phyloP scores from a whole-genome alignment of 1,140 invertebrate genomes.

The Pogonomyrmex barbatus region DNA sequence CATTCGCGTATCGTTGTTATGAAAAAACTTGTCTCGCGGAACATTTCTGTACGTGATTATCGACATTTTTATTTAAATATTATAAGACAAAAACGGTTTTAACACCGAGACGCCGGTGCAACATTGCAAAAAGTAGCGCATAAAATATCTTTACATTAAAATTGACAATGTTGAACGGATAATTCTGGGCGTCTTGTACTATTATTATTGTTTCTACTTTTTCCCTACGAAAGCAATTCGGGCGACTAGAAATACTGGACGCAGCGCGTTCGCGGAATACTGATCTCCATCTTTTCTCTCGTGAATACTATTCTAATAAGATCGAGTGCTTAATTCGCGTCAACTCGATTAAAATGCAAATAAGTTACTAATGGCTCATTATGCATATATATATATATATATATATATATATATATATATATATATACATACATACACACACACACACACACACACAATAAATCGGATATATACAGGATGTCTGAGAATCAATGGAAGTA shows the following conservation, averaged over 20 bases:
- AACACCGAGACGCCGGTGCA: not conserved
- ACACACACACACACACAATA: constrained; percentile 43
- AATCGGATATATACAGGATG: constrained; percentile 23
- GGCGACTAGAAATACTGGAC: constrained; percentile 54
- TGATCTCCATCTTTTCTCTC: constrained; percentile 19
- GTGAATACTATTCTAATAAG: constrained; percentile 36
- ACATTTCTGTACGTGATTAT: constrained; percentile 19
- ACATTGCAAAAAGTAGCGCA: not conserved
- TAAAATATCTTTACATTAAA: constrained; percentile 42
- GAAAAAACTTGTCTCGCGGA: constrained; percentile 34
- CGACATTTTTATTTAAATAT: constrained; percentile 42
- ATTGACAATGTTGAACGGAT: constrained; percentile 19
- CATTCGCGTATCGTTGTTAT: not conserved
- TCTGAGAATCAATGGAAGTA: constrained; percentile 10
- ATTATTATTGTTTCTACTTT: constrained; percentile 18
- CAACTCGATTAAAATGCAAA: constrained; percentile 37
- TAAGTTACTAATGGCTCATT: constrained; percentile 47
- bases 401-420: constrained; percentile 15
- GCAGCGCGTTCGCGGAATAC: constrained; percentile 40
- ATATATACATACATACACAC: constrained; percentile 17
- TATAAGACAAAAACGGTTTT: constrained; percentile 18
- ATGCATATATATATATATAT: constrained; percentile 4
- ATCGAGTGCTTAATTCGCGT: not conserved
- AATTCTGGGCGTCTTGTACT: not conserved
- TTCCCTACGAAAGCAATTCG: constrained; percentile 39